Conservation (phyloP, 2,113 vertebrate genomes). For the Petrocephalus microphthalmus region DNA sequence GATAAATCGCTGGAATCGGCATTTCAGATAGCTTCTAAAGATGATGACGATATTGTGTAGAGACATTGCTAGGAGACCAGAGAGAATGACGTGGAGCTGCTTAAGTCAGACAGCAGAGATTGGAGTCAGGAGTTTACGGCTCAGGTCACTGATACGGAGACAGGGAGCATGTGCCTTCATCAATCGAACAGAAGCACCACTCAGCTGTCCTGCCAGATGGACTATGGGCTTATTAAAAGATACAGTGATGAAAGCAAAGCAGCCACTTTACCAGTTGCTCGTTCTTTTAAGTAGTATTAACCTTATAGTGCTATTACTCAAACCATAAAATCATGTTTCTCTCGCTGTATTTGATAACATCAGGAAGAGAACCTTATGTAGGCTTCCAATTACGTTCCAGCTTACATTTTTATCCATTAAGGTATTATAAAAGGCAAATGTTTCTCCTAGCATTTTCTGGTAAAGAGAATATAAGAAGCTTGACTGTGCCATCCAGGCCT, state of each 20-base stretch:
- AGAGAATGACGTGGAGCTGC: not conserved
- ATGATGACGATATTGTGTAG: not conserved
- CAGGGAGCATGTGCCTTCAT: not conserved
- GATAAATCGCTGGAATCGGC: not conserved
- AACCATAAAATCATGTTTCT: not conserved
- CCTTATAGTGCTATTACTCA: not conserved
- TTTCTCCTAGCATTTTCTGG: not conserved
- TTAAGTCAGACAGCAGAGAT: not conserved
- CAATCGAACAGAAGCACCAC: not conserved
- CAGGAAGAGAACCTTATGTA: not conserved
- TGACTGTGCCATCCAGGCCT: not conserved
- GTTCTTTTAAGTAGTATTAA: not conserved
- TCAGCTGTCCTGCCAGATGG: not conserved
- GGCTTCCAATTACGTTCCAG: not conserved
- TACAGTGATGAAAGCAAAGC: not conserved
- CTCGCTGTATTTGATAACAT: not conserved
- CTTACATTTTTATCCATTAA: not conserved
- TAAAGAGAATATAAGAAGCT: not conserved
- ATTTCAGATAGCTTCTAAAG: not conserved
- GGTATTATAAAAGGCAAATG: not conserved
- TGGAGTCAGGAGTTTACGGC: not conserved
- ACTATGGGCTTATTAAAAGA: constrained; percentile 18
- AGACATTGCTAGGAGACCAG: not conserved
- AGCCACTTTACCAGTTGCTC: not conserved
- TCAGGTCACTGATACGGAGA: constrained; percentile 12